Conservation (phyloP, 2,888 invertebrate genomes). For the Autographa gamma region DNA sequence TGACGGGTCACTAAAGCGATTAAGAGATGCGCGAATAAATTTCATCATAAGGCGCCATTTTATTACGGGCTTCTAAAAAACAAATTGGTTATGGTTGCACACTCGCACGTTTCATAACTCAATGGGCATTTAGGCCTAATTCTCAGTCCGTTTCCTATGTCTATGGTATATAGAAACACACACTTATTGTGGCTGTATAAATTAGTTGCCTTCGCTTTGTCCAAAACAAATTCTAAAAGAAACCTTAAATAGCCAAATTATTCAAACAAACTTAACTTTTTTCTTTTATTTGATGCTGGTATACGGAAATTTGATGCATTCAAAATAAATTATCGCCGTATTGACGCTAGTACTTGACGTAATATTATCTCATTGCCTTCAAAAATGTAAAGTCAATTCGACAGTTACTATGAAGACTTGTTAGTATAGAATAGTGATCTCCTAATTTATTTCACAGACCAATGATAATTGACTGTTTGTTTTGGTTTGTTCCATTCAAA, state of each 20-base stretch:
- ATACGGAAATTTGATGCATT: conserved; percentile 31
- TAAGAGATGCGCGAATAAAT: no score
- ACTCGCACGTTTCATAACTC: no score
- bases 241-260: neutral
- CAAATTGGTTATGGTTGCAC: no score
- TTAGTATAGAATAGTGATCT: conserved; percentile 10
- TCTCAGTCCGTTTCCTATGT: neutral
- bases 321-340: conserved; percentile 50
- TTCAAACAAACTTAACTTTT: conserved; percentile 9
- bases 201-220: neutral
- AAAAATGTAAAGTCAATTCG: conserved; percentile 19
- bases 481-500: conserved; percentile 23
- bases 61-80: no score
- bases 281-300: neutral
- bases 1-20: no score
- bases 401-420: conserved; percentile 16
- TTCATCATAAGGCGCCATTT: no score
- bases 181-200: neutral
- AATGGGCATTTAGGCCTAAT: no score
- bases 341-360: conserved; percentile 33
- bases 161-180: neutral
- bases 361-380: conserved; percentile 27
- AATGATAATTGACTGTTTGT: conserved; percentile 46
- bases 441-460: conserved; percentile 43
- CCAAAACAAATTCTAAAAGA: neutral